These are phyloP conservation scores for Caenorhabditis panamensis DNA, from an alignment of 2,888 invertebrate genomes.

Conservation along the genomic window DNA sequence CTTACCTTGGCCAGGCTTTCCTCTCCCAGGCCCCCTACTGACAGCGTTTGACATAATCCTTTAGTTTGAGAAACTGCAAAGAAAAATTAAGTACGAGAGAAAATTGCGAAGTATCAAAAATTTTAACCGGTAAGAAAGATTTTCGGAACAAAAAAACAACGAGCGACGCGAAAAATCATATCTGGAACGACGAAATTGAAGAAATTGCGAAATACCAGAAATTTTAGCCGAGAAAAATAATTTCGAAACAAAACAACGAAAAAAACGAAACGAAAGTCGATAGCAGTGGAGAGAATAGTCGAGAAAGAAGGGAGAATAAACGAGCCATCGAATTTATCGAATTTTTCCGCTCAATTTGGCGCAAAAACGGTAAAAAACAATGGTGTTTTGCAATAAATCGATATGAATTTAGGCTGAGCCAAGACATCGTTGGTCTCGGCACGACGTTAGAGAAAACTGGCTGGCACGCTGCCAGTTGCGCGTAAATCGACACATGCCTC, in stretches of 20 bases:
- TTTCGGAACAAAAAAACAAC: background rate
- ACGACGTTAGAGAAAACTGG: conserved; percentile 29
- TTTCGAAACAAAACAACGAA: conserved; percentile 2
- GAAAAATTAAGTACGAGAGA: too few species aligned
- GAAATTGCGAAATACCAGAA: background rate
- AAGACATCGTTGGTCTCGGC: conserved; percentile 53
- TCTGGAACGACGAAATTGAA: too few species aligned
- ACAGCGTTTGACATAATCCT: conserved; percentile 60
- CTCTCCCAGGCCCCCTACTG: conserved; percentile 60
- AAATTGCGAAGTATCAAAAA: too few species aligned
- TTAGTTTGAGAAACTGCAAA: conserved; percentile 53
- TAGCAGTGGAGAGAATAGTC: too few species aligned
- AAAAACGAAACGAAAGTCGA: conserved; percentile 1
- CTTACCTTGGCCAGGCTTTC: conserved; percentile 54
- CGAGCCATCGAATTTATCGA: too few species aligned
- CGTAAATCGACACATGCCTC: conserved; percentile 60
- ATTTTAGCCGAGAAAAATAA: background rate
- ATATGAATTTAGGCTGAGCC: conserved; percentile 65
- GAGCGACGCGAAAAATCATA: background rate
- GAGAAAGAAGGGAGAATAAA: too few species aligned
- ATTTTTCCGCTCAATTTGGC: too few species aligned
- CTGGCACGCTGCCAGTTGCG: conserved; percentile 40
- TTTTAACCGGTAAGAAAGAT: background rate
- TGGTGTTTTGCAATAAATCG: conserved; percentile 38
- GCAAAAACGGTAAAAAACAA: conserved; percentile 11